These are phyloP conservation scores for Ochotona princeps DNA, from an alignment of 2,113 vertebrate species.

Conservation along the genomic window DNA sequence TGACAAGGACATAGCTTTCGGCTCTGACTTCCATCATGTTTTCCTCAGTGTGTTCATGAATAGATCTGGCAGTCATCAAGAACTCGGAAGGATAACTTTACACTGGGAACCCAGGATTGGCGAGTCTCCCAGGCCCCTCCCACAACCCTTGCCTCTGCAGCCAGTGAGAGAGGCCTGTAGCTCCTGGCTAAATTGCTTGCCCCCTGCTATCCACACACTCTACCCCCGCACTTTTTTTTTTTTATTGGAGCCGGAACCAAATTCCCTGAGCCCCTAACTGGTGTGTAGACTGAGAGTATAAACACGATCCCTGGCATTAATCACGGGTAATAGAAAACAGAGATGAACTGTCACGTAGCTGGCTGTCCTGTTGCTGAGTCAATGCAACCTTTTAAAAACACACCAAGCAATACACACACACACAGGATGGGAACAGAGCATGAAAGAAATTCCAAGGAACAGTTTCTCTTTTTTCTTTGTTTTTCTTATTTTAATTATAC, in stretches of 20 bases:
- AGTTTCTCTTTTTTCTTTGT: conserved; percentile 41
- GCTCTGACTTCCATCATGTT: conserved; percentile 61
- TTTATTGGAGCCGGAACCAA: conserved; percentile 79
- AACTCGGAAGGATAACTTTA: neutral
- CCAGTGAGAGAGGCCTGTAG: conserved; percentile 13
- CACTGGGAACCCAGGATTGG: neutral
- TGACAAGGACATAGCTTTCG: conserved; percentile 38
- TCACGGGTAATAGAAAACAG: conserved; percentile 91
- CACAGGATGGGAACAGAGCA: conserved; percentile 83
- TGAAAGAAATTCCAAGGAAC: conserved; percentile 87
- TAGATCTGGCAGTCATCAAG: conserved; percentile 62
- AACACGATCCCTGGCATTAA: conserved; percentile 88
- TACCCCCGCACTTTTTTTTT: conserved; percentile 21
- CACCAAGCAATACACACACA: conserved; percentile 83
- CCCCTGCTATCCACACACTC: neutral
- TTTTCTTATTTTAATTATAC: conserved; percentile 74
- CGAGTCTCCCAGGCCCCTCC: neutral
- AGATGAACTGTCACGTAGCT: conserved; percentile 82
- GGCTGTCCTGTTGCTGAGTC: conserved; percentile 86
- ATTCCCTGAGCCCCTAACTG: conserved; percentile 84
- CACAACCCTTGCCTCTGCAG: neutral
- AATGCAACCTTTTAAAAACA: conserved; percentile 83
- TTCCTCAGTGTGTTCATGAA: conserved; percentile 1
- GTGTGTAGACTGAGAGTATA: conserved; percentile 81
- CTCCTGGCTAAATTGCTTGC: conserved; percentile 32